Evolutionary conservation across 2,888 invertebrate species (phyloP), one percentile per base, ranked within the genome.

Genomic region (Spodoptera littoralis): DNA sequence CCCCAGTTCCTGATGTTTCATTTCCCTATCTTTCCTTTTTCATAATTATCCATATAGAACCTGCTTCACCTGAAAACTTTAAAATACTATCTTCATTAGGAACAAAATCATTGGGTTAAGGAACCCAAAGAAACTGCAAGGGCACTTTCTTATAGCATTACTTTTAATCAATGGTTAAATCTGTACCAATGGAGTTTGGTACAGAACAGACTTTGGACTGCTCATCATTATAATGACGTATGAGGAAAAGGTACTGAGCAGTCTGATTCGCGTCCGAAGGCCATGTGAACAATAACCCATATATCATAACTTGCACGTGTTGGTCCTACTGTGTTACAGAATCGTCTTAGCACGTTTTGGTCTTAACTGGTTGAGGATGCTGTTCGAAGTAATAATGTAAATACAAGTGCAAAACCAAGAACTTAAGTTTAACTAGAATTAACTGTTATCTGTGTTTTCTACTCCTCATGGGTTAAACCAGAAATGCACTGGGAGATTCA

Each of bases 201-300:
- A 30, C 47, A 46, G 27, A 71, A 30, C 47, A 46, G 27, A 71
- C 43, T 67, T 67, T 55, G 50, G 55, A 66, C 44, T 36, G 42
- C 8, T 70, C 50, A 58, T 55, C 36, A 57, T 60, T 60, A 51
- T 24, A 49, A 24, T 57, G 65, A 57, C 76, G 57, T 43, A 67
- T 24, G 56, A 78, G 72, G 76, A 75, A 75, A 76, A 76, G 60
- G 47, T 54, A 50, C 47, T 43, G 45, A 57, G 13, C n/a, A 44
- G 43, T 43, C 47, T 30, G 76, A 71, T 64, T 45, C 44, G 36
- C 60, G 50, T 18, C n/a, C 65, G 76, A 74, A 78, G 78, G 77
- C 51, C 80, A 42, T 13, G 24, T 52, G 47, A 77, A 78, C 78
- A 78, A 78, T 78, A 77, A 77, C 67, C 80, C 27, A 79, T 80